Percentiles rank a stretch among this genome's conserved stretches.
phyloP scores from a whole-genome alignment of 2,113 vertebrate species.

The Protobothrops mucrosquamatus region DNA sequence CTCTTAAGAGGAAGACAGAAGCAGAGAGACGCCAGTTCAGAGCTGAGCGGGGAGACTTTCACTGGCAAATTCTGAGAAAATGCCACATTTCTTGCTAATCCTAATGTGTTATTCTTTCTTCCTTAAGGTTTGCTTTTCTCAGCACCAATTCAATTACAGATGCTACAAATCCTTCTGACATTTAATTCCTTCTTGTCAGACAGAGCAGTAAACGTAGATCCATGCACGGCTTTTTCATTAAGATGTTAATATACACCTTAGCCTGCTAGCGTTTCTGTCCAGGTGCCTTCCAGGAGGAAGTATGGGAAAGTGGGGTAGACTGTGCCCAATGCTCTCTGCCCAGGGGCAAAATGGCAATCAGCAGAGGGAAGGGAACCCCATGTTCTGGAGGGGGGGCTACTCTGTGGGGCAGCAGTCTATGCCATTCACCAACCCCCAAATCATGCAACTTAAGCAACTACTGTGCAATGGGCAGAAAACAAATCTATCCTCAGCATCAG shows the following conservation, averaged over 20 bases:
- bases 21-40: constrained; percentile 62
- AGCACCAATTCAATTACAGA: constrained; percentile 95
- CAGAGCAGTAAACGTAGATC: constrained; percentile 77
- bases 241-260: constrained; percentile 84
- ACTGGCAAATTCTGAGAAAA: constrained; percentile 76
- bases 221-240: constrained; percentile 86
- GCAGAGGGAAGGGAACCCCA: not conserved
- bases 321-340: not conserved
- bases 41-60: constrained; percentile 58
- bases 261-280: constrained; percentile 45
- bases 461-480: not conserved
- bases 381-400: not conserved
- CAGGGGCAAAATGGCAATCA: not conserved
- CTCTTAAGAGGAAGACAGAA: constrained; percentile 43
- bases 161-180: constrained; percentile 93
- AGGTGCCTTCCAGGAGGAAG: constrained; percentile 19
- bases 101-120: constrained; percentile 92
- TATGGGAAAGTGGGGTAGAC: not conserved
- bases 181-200: constrained; percentile 89
- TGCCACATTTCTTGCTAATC: constrained; percentile 86
- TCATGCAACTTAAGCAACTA: not conserved
- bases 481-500: not conserved
- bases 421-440: not conserved
- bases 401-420: not conserved
- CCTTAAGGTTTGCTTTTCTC: constrained; percentile 85